Base-by-base conservation (phyloP, 2,113 vertebrate genomes). In the Penelope pileata region DNA sequence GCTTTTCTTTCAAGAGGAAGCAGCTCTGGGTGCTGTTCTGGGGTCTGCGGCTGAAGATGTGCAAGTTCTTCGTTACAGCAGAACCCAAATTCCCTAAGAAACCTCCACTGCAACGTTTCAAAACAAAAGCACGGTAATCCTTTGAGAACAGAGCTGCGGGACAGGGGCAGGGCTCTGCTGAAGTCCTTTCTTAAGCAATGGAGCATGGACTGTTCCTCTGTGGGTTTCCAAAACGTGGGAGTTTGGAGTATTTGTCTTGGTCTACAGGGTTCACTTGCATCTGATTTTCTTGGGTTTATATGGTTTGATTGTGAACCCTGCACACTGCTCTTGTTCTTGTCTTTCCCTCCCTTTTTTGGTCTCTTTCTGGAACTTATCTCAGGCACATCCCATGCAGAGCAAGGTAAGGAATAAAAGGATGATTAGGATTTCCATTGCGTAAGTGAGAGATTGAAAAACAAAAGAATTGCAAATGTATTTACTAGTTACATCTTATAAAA, bases 201-300 rank as follows among this genome's bases (percentile, higher is more conserved):
- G n/a, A 84, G 43, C 21, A 53, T 7, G 13, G 4, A 6, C 47
- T 6, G 45, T 45, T 92, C 78, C 74, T 83, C 27, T 9, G 48
- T 38, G n/a, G 21, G 26, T 48, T 94, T 54, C 67, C 76, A 82
- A 45, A 76, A 83, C 48, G 4, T 56, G 53, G 53, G 69, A 84
- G 40, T 48, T 83, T 82, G 47, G 59, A 91, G 36, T 77, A 51
- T 85, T 93, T 93, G 73, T 76, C 47, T 91, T 62, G 83, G 68
- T 88, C 88, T 83, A 63, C 56, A 58, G 59, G 70, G 30, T 74
- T 94, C 56, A 40, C 45, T 82, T 78, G 83, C 1, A 5, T 86
- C 81, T 81, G 38, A 22, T 77, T 93, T 82, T 67, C 77, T 36
- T 91, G 86, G 67, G 63, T 80, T 92, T 78, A 62, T 4, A 2